Conservation (phyloP, 2,113 vertebrate genomes). For the Leucopsar rothschildi region DNA sequence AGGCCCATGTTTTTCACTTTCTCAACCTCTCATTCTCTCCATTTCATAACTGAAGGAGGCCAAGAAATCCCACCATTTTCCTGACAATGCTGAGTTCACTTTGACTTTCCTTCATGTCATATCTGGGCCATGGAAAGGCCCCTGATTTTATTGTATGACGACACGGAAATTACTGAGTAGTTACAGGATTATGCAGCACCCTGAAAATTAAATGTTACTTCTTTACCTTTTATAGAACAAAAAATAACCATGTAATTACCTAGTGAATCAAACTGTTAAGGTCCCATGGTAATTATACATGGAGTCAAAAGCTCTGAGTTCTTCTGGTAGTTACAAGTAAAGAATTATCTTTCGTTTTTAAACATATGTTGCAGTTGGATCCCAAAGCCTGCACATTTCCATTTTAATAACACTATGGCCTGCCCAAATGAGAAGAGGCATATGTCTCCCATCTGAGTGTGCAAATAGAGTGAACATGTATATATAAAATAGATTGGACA, state of each 20-base stretch:
- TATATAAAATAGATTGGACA: conserved; percentile 62
- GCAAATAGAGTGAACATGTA: conserved; percentile 59
- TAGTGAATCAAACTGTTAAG: conserved; percentile 72
- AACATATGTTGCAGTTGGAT: conserved; percentile 54
- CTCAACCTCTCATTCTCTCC: not conserved
- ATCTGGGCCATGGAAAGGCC: conserved; percentile 44
- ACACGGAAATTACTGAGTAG: conserved; percentile 66
- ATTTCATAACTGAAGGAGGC: not conserved
- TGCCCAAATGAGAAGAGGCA: conserved; percentile 62
- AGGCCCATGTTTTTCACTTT: not conserved
- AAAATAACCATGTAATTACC: conserved; percentile 76
- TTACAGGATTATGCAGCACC: conserved; percentile 75
- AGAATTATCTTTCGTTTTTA: conserved; percentile 71
- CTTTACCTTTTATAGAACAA: conserved; percentile 74
- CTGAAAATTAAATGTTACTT: conserved; percentile 76
- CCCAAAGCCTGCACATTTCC: conserved; percentile 51
- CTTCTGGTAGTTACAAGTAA: conserved; percentile 68
- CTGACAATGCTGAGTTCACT: not conserved
- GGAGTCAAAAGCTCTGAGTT: conserved; percentile 71
- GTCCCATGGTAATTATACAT: conserved; percentile 70
- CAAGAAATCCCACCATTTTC: not conserved
- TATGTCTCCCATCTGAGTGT: conserved; percentile 66
- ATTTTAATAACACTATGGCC: conserved; percentile 67
- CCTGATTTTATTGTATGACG: conserved; percentile 48
- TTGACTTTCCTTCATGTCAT: conserved; percentile 51